Evolutionary conservation across 2,888 invertebrate genomes (phyloP), one percentile per base, ranked within the genome.

Genomic region (Pristionchus mayeri): DNA sequence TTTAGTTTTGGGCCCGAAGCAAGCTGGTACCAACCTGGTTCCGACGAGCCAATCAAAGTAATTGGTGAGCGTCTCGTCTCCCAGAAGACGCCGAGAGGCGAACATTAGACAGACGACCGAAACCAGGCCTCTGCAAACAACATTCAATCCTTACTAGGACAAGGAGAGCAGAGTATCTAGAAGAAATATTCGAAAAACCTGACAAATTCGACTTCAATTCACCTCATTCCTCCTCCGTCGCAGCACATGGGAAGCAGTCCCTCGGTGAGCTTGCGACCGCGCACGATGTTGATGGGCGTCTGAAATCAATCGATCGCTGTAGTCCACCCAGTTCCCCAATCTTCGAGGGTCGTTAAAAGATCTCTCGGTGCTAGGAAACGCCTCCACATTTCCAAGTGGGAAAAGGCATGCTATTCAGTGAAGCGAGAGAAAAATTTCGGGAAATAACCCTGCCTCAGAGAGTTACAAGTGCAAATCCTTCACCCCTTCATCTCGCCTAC

Each of bases 31-130:
- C 44, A 44, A 86, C 84, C 88, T 88, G 7, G 90, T 90, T 34
- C 91, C 91, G 60, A 91, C 90, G 54, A 88, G 86, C 91, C 91
- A 91, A 83, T 91, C 91, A 54, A 91, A 90, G 30, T 88, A 85
- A 27, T 86, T 78, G 16, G 89, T 87, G 24, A 91, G 86, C 9
- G 88, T 86, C 60, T 91, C 91, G 82, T 91, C 89, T 13, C 91
- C 91, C 34, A 91, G 85, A 30, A 91, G 84, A 30, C 91, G 84
- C 76, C 90, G 85, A 30, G 91, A 91, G 3, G 90, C 87, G 85
- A 91, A 91, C 11, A 91, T 83, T 30, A 91, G 88, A 75, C 90
- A 90, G 0, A 91, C 90, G 11, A 91, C 90, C 40, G 88, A 90
- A 57, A 91, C 91, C 21, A 91, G 87, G 24, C 91, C 91, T 84